A percentile compares a stretch with the other conserved stretches of the same genome.
Evolutionary conservation across 1,140 invertebrate species (phyloP).

Genomic region (Agrilus planipennis): DNA sequence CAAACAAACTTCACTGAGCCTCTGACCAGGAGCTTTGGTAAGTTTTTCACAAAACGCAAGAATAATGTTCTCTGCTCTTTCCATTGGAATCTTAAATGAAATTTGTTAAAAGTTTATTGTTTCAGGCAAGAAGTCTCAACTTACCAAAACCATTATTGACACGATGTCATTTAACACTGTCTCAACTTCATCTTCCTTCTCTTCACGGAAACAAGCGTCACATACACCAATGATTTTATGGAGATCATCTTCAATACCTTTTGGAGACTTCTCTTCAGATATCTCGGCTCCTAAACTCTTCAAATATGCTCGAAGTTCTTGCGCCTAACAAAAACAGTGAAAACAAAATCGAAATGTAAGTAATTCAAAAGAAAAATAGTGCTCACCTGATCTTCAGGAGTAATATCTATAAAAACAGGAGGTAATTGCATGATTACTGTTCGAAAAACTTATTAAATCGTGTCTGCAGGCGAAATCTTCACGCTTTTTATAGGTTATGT

Average conservation of each 20-base stretch:
- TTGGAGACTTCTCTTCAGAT: conserved; percentile 76
- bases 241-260: conserved; percentile 86
- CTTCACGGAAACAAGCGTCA: conserved; percentile 81
- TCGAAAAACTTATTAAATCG: conserved; percentile 16
- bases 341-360: conserved; percentile 33
- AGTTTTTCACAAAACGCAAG: conserved; percentile 87
- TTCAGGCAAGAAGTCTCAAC: conserved; percentile 24
- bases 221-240: conserved; percentile 91
- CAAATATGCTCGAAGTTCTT: conserved; percentile 79
- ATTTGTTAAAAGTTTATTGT: too few relatives aligned
- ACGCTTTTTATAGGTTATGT: too few relatives aligned
- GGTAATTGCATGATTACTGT: conserved; percentile 67
- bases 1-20: conserved; percentile 67
- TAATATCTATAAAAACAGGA: conserved; percentile 69
- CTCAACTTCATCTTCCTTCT: conserved; percentile 68
- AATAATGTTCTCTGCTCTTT: conserved; percentile 82
- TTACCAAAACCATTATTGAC: conserved; percentile 80
- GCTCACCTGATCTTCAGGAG: conserved; percentile 63
- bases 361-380: conserved; percentile 8
- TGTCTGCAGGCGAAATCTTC: too few relatives aligned
- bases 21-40: conserved; percentile 76
- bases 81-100: conserved; percentile 56
- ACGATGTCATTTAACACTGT: conserved; percentile 82
- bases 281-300: conserved; percentile 86
- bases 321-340: conserved; percentile 48